Percentiles rank a stretch among this genome's conserved stretches.
These are phyloP conservation scores for Tetrax tetrax DNA, from an alignment of 2,113 vertebrate genomes.

Conservation along the genomic window DNA sequence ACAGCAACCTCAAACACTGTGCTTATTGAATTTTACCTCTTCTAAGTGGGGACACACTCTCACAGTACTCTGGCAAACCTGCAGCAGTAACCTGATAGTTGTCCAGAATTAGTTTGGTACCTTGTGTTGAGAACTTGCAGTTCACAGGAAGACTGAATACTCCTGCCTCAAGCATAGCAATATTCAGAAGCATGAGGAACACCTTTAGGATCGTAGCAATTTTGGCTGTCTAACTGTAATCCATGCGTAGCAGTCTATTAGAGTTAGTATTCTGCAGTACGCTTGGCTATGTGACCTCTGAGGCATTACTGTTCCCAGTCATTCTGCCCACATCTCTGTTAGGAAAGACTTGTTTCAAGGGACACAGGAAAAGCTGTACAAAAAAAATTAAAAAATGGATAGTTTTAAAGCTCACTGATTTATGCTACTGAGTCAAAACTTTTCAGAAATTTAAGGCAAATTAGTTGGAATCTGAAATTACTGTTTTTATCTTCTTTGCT, in stretches of 20 bases:
- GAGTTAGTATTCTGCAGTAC: not conserved
- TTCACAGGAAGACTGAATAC: not conserved
- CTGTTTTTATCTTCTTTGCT: not conserved
- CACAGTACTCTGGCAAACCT: not conserved
- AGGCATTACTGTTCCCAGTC: not conserved
- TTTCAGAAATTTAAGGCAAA: not conserved
- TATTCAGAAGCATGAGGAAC: not conserved
- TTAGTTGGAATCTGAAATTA: not conserved
- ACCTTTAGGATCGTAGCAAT: not conserved
- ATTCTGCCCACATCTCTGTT: not conserved
- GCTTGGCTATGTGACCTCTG: not conserved
- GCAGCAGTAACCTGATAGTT: accelerated
- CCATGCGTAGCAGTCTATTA: not conserved
- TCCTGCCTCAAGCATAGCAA: not conserved
- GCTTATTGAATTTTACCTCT: not conserved
- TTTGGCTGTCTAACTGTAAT: not conserved
- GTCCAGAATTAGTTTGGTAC: not conserved
- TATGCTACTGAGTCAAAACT: not conserved
- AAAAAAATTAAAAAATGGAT: not conserved
- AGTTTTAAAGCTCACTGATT: not conserved
- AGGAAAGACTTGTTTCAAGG: not conserved
- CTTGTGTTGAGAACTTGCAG: not conserved
- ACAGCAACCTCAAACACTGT: not conserved
- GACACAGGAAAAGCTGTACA: not conserved
- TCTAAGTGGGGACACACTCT: accelerated